Conservation (phyloP, 2,113 vertebrate genomes). For the Zapornia atra region DNA sequence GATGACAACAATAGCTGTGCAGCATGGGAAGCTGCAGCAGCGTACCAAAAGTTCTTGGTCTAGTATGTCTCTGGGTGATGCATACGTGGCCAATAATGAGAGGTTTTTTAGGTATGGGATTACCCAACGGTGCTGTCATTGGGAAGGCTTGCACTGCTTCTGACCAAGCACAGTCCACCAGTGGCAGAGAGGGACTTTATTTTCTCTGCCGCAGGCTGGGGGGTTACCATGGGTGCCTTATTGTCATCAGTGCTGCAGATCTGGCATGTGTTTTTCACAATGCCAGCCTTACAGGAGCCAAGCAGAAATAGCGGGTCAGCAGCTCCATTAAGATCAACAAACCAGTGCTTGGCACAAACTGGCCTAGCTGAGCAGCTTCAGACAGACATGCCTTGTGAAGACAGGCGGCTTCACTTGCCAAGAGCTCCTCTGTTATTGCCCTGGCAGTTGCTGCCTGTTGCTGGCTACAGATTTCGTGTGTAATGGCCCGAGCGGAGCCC, state of each 20-base stretch:
- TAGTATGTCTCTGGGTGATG: neutral
- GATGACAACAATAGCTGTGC: neutral
- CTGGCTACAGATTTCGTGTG: neutral
- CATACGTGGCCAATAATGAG: fast-evolving
- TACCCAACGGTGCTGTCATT: fast-evolving
- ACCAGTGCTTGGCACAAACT: neutral
- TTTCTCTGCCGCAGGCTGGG: neutral
- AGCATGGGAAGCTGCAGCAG: neutral
- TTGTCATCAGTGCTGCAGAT: neutral
- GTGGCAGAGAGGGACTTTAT: neutral
- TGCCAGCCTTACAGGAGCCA: neutral
- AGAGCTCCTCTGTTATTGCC: neutral
- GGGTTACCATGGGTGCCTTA: neutral
- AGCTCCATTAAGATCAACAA: neutral
- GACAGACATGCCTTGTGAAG: neutral
- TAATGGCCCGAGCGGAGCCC: neutral
- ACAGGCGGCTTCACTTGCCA: neutral
- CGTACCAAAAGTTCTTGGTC: neutral
- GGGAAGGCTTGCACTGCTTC: neutral
- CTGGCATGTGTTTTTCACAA: neutral
- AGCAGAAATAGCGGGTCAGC: neutral
- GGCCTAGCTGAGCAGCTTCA: neutral
- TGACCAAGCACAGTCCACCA: neutral
- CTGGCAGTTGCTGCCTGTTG: neutral
- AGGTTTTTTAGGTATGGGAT: neutral